These are phyloP conservation scores for Alethe diademata DNA, from an alignment of 2,113 vertebrate species.

Conservation along the genomic window DNA sequence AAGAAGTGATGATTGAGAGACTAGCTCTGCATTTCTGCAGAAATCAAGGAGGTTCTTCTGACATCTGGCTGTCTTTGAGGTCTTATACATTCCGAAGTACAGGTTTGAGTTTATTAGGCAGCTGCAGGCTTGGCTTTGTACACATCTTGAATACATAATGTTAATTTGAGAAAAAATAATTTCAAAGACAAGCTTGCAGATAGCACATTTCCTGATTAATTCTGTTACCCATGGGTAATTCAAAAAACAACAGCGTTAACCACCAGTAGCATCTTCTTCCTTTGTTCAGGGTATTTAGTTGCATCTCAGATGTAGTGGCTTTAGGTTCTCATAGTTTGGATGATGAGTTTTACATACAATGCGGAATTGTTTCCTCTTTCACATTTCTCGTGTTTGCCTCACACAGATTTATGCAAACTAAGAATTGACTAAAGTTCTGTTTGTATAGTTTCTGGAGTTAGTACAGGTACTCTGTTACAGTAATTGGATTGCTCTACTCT, in stretches of 20 bases:
- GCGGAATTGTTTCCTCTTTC: neutral
- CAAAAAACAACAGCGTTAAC: neutral
- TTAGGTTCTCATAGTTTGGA: neutral
- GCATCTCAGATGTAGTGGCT: neutral
- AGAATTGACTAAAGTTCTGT: neutral
- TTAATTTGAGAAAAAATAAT: neutral
- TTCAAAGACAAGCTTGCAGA: neutral
- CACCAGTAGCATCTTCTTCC: neutral
- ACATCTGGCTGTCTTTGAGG: neutral
- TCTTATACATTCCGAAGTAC: neutral
- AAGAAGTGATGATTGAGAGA: neutral
- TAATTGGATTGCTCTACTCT: neutral
- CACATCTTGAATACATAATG: neutral
- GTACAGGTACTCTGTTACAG: neutral
- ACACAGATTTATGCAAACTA: conserved; percentile 12
- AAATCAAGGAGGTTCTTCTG: neutral
- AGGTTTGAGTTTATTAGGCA: neutral
- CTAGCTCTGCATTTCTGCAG: neutral
- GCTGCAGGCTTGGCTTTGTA: neutral
- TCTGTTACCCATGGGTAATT: neutral
- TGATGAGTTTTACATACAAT: neutral
- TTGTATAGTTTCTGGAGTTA: neutral
- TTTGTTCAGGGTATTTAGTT: neutral
- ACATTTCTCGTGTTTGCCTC: neutral
- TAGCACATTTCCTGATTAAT: neutral